Evolutionary conservation across 2,888 invertebrate genomes (phyloP).

Genomic region (Deilephila porcellus): DNA sequence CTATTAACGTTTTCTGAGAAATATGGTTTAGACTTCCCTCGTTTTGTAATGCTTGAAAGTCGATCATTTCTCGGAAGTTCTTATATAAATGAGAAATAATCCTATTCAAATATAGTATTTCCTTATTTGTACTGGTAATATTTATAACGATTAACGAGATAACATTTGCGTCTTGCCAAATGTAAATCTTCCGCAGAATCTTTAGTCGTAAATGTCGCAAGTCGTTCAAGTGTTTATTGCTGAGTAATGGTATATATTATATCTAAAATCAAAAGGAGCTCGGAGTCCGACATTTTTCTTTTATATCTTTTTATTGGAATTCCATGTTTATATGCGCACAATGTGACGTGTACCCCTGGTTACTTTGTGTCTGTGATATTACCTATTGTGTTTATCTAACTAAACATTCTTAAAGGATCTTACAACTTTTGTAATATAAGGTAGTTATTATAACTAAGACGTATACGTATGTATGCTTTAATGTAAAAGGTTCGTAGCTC

Average conservation of each 20-base stretch:
- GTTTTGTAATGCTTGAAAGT: not conserved
- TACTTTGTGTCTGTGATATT: not conserved
- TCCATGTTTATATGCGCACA: not conserved
- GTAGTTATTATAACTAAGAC: not conserved
- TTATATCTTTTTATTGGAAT: conserved; percentile 2
- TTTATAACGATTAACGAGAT: no score
- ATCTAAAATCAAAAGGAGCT: not conserved
- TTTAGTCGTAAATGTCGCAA: not conserved
- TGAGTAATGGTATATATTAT: not conserved
- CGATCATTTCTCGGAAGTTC: not conserved
- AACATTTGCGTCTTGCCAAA: not conserved
- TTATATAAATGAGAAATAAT: not conserved
- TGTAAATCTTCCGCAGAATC: not conserved
- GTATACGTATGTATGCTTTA: no score
- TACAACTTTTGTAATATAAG: not conserved
- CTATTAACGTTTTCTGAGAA: not conserved
- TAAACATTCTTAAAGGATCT: not conserved
- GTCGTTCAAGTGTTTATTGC: conserved; percentile 2
- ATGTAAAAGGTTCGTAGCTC: no score
- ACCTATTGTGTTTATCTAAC: not conserved
- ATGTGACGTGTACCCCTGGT: not conserved
- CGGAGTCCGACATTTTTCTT: not conserved
- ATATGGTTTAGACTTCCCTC: not conserved
- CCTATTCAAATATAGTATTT: not conserved
- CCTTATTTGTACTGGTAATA: not conserved